Percentiles rank a stretch among this genome's conserved stretches.
phyloP scores from a whole-genome alignment of 2,113 vertebrate species.

The Poecilia latipinna region DNA sequence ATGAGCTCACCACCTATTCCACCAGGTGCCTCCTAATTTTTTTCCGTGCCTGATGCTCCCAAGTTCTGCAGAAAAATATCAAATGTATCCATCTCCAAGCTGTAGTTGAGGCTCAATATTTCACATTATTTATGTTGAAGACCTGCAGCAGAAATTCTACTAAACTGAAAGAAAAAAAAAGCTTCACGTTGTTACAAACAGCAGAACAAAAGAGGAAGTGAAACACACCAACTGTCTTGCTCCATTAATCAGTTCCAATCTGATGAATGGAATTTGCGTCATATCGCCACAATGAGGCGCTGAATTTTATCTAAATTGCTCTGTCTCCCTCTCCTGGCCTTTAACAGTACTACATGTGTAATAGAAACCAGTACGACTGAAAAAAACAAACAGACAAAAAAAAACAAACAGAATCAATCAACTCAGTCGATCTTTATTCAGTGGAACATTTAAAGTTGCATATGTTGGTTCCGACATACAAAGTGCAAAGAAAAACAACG shows the following conservation, averaged over 20 bases:
- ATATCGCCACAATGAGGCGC: background rate
- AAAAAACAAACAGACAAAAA: background rate
- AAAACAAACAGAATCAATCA: background rate
- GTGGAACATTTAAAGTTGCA: slow-evolving; percentile 58
- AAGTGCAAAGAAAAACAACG: slow-evolving; percentile 50
- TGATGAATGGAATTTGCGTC: background rate
- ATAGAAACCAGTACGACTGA: background rate
- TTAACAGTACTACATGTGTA: background rate
- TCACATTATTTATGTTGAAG: too few relatives aligned
- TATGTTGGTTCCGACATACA: slow-evolving; percentile 44
- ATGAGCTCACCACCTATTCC: too few relatives aligned
- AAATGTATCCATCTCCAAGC: too few relatives aligned
- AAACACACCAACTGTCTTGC: background rate
- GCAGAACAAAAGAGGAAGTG: background rate
- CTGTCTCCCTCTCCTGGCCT: slow-evolving; percentile 23
- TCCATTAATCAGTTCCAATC: background rate
- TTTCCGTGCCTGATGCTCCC: too few relatives aligned
- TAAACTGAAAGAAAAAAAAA: too few relatives aligned
- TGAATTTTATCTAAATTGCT: background rate
- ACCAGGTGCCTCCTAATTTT: too few relatives aligned
- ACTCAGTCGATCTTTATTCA: slow-evolving; percentile 27
- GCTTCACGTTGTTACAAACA: too few relatives aligned
- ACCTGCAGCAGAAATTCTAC: too few relatives aligned
- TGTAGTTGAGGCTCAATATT: too few relatives aligned
- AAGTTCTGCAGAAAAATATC: too few relatives aligned